Evolutionary conservation across 1,140 invertebrate genomes (phyloP).

Genomic region (Brachionus angularis): DNA sequence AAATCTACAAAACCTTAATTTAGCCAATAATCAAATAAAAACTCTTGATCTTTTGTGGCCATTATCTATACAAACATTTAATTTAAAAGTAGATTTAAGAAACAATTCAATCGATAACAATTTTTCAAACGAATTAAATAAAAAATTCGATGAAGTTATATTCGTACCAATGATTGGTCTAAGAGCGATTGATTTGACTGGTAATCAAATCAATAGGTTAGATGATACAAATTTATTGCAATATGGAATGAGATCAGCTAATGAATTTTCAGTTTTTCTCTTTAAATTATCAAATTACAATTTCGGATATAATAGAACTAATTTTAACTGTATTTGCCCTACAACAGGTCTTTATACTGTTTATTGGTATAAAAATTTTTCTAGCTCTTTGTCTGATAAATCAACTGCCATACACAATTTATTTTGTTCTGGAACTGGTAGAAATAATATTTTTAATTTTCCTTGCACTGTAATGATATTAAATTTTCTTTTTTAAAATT

Average conservation of each 20-base stretch:
- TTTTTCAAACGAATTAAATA: background rate
- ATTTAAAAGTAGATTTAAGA: background rate
- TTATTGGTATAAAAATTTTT: background rate
- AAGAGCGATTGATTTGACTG: background rate
- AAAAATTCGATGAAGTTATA: background rate
- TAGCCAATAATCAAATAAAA: background rate
- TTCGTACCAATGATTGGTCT: background rate
- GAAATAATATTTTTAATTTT: background rate
- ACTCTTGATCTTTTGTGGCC: background rate
- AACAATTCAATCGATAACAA: background rate
- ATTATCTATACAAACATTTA: background rate
- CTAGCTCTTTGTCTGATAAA: background rate
- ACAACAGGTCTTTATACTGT: background rate
- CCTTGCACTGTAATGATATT: background rate
- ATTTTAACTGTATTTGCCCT: background rate
- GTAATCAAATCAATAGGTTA: background rate
- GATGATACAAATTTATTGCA: slow-evolving; percentile 4
- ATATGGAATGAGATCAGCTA: background rate
- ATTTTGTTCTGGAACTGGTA: background rate
- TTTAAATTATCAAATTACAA: slow-evolving; percentile 7
- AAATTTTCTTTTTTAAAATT: background rate
- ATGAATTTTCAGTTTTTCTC: background rate
- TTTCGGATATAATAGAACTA: background rate
- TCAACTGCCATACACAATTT: background rate
- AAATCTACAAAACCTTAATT: background rate